Base-by-base conservation (phyloP, 2,888 invertebrate species). In the Scaptomyza caliginosa region DNA sequence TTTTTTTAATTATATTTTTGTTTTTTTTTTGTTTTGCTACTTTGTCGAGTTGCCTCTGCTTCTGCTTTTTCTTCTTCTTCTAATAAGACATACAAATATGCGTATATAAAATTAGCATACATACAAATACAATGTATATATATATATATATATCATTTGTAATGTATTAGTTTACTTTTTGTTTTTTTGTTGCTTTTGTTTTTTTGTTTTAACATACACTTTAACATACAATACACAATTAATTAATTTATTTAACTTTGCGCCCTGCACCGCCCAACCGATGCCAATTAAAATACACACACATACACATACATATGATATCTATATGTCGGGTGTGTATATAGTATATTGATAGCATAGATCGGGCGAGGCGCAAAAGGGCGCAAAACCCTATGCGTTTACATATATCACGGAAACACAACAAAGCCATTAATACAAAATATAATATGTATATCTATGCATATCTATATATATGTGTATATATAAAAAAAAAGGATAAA, bases 381-480 rank as follows among this genome's bases (percentile, higher is more conserved):
- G 46, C 55, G 42, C 51, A 68, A 73, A 56, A 57, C 75, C 60
- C 59, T 84, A 81, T 82, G 86, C 86, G 86, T 86, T 81, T 74
- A 81, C 88, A 85, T 74, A 85, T 81, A 82, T 82, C 88, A 88
- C 88, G 88, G 65, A 82, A 82, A 82, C 88, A 82, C 88, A 82
- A 82, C 82, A 88, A 82, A 82, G 82, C 86, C 84, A 82, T 86
- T 80, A 71, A 71, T 71, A 71, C 71, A 71, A 74, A 74, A 71
- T 74, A 70, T 34, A 58, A 56, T 63, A 57, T 54, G 67, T 59
- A 67, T 55, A 63, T 56, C 58, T 54, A 67, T 45, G 50, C 42
- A 66, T 65, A 51, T 48, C 40, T 50, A 74, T 56, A 57, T 56
- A 67, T 56, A 46, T 21, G 39, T 17, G 46, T 34, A 51, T 13